A percentile compares a stretch with the other conserved stretches of the same genome.
These are phyloP conservation scores for Sitta carolinensis DNA, from an alignment of 2,797 vertebrate genomes.

Conservation along the genomic window DNA sequence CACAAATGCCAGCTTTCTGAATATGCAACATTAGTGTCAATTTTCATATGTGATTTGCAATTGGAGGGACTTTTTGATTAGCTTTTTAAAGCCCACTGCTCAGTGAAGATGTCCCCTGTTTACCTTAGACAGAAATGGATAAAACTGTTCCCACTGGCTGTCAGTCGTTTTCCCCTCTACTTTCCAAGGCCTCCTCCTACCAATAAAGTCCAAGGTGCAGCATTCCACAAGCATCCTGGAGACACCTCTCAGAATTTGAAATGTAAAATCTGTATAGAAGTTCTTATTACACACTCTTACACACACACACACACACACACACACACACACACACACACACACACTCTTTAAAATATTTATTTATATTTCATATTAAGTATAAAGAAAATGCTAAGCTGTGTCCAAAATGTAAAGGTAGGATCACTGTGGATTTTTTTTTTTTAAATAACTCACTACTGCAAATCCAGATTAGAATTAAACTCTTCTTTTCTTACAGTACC, in stretches of 20 bases:
- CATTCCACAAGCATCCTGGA: background rate
- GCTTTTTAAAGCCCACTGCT: background rate
- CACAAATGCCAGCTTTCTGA: slow-evolving; percentile 31
- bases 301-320: background rate
- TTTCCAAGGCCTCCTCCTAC: background rate
- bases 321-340: no score
- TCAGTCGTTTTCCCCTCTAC: background rate
- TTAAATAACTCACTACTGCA: background rate
- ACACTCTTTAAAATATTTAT: background rate
- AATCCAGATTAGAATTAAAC: background rate
- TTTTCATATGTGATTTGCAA: slow-evolving; percentile 26
- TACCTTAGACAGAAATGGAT: background rate
- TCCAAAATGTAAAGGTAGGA: background rate
- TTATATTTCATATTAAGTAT: background rate
- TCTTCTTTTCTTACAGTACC: background rate
- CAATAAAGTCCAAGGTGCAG: background rate
- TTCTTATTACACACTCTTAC: background rate
- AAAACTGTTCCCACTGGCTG: background rate
- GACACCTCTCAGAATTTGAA: background rate
- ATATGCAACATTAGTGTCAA: slow-evolving; percentile 26
- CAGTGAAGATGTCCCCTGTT: background rate
- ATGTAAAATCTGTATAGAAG: background rate
- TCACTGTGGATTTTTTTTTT: background rate
- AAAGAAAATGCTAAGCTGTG: background rate
- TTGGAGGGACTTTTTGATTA: slow-evolving; percentile 23